Percentiles rank a stretch among this genome's conserved stretches.
Conservation (phyloP, 1,140 invertebrate species). For the Neomicropteryx cornuta region DNA sequence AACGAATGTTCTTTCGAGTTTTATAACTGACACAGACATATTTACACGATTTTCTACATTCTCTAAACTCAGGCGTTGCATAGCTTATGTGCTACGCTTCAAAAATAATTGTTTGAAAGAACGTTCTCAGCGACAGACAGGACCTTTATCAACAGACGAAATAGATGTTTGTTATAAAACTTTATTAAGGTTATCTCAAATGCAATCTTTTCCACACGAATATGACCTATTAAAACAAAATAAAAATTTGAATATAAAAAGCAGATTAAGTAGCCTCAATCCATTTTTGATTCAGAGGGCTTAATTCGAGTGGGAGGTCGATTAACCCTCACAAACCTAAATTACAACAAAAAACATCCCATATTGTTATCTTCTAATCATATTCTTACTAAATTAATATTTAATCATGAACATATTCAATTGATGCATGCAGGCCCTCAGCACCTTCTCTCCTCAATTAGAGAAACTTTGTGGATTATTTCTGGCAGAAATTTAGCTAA, state of each 20-base stretch:
- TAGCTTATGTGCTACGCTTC: too few relatives aligned
- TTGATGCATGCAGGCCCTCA: conserved; percentile 24
- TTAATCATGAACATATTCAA: conserved; percentile 20
- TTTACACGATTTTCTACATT: too few relatives aligned
- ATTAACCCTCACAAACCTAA: conserved; percentile 18
- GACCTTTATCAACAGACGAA: too few relatives aligned
- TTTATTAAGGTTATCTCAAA: conserved; percentile 5
- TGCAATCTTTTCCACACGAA: background rate
- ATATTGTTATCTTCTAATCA: conserved; percentile 23
- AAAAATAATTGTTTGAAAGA: too few relatives aligned
- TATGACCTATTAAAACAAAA: background rate
- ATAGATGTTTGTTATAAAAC: too few relatives aligned
- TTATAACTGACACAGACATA: too few relatives aligned
- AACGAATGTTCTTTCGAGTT: too few relatives aligned
- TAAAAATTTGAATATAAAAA: background rate
- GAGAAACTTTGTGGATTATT: conserved; percentile 18
- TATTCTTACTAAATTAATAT: conserved; percentile 21
- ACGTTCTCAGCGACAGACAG: too few relatives aligned
- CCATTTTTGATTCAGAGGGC: conserved; percentile 23
- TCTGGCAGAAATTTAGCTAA: conserved; percentile 15
- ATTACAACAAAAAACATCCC: conserved; percentile 25
- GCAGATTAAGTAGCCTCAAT: conserved; percentile 12
- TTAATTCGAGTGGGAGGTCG: conserved; percentile 30
- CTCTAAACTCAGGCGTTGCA: too few relatives aligned
- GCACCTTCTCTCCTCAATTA: conserved; percentile 14